Evolutionary conservation across 2,888 invertebrate genomes (phyloP), one percentile per base, ranked within the genome.

Genomic region (Smittia aterrima): DNA sequence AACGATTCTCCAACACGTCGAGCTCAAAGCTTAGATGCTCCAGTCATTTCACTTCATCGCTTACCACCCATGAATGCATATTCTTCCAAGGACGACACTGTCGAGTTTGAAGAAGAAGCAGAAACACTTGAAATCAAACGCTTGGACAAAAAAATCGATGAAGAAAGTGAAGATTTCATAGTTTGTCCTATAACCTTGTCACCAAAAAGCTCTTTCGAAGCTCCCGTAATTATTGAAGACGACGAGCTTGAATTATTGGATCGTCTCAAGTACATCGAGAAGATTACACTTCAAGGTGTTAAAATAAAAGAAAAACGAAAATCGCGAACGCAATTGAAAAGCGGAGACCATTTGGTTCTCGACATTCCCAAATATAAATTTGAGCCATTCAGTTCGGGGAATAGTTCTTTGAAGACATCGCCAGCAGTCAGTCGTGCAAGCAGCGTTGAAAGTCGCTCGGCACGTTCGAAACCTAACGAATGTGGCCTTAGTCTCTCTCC

Each of bases 31-130:
- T 85, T 94, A 77, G 94, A 94, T 78, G 90, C 93, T 1, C 92
- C 93, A 0, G 90, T 93, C 22, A 92, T 94, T 79, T 90, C 92
- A 20, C 83, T 93, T 32, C 91, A 90, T 81, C 86, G 90, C 78
- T 82, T 94, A 54, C 93, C 93, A 16, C 90, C 92, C 6, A 89
- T 92, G 81, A 92, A 93, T 82, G 92, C 93, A 0, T 93, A 93
- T 80, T 94, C 93, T 1, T 92, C 93, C 24, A 93, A 93, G 83
- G 94, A 94, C 80, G 94, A 94, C 80, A 94, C 94, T 0, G 89
- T 94, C 0, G 93, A 90, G 78, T 87, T 88, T 75, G 91, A 92
- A 77, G 89, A 89, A 80, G 88, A 88, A 80, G 86, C 86, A 0
- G 87, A 86, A 78, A 84, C 88, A 76, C 81, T 88, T 1, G 88